Base-by-base conservation (phyloP, 53 echinoderm and acorn worm species). In the Crossaster papposus region DNA sequence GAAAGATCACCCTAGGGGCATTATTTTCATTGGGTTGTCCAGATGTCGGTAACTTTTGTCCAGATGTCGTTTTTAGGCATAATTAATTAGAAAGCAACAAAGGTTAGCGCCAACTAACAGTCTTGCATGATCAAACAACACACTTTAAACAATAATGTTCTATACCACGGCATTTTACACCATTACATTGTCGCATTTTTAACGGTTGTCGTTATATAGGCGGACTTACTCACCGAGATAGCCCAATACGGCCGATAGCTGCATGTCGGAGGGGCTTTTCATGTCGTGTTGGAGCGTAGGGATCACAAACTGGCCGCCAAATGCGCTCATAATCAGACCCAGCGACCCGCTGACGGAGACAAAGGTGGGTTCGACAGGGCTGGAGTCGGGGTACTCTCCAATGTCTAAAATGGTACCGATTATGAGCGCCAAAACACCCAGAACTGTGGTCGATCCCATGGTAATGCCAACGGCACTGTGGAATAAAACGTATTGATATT, bases 211-310 rank as follows among this genome's bases (percentile, higher is more conserved):
- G 31, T 80, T n/a, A 8, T 6, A 6, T 14, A 34, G 18, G 1
- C 72, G 18, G 15, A 91, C 91, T n/a, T n/a, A n/a, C n/a, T 82
- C 68, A 92, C 92, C 82, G 7, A 23, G 6, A 72, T 94, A 94
- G 2, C 91, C 91, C 18, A 70, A 30, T 5, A 88, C 36, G 12
- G 68, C 94, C 28, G 89, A 83, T 3, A 18, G 64, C 35, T 73
- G 79, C 73, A 94, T 91, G 33, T 94, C 88, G 44, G 77, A 79
- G 2, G 94, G 94, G 11, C 88, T 79, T 26, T 86, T 80, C 94
- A 94, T 94, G 36, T 94, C 94, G 44, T 94, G 94, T 20, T 94
- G 94, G 15, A 94, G 81, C 2, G 94, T 91, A 2, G 94, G 94
- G 28, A 87, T 83, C 4, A 91, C 89, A 14, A 89, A 94, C 65